These are phyloP conservation scores for Centroberyx gerrardi DNA, from an alignment of 2,797 vertebrate species.

Conservation along the genomic window DNA sequence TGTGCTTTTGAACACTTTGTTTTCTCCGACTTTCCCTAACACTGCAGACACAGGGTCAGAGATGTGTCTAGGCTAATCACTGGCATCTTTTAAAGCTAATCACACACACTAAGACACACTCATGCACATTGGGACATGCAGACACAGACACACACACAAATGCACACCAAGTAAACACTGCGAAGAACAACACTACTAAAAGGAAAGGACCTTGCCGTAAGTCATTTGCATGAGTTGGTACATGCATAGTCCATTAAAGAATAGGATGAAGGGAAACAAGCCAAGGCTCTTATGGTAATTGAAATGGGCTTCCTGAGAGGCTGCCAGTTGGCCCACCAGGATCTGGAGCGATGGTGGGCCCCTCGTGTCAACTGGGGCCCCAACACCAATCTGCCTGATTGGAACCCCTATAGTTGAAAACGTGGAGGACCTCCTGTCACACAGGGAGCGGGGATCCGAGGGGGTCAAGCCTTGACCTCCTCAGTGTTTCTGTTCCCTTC, in stretches of 20 bases:
- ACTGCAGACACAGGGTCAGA: constrained; percentile 40
- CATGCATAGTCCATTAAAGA: constrained; percentile 69
- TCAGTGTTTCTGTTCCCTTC: constrained; percentile 36
- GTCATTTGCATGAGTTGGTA: constrained; percentile 62
- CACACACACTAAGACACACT: constrained; percentile 22
- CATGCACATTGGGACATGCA: neutral
- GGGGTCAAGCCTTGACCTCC: constrained; percentile 63
- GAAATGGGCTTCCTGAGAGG: constrained; percentile 70
- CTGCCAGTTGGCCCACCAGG: constrained; percentile 67
- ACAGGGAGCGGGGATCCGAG: constrained; percentile 18
- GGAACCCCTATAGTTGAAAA: constrained; percentile 64
- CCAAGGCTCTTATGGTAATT: constrained; percentile 79
- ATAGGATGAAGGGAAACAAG: constrained; percentile 60
- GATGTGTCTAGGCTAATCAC: constrained; percentile 40
- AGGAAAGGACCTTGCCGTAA: constrained; percentile 60
- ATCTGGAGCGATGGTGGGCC: constrained; percentile 59
- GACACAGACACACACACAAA: constrained; percentile 2
- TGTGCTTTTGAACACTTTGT: constrained; percentile 43
- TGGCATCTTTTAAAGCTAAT: constrained; percentile 46
- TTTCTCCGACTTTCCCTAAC: constrained; percentile 48
- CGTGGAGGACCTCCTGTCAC: constrained; percentile 25
- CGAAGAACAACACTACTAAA: constrained; percentile 35
- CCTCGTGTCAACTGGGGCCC: constrained; percentile 64
- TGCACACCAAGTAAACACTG: constrained; percentile 36
- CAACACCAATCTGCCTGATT: constrained; percentile 80